Conservation (phyloP, 1,140 invertebrate genomes). For the Zaprionus lachaisei region DNA sequence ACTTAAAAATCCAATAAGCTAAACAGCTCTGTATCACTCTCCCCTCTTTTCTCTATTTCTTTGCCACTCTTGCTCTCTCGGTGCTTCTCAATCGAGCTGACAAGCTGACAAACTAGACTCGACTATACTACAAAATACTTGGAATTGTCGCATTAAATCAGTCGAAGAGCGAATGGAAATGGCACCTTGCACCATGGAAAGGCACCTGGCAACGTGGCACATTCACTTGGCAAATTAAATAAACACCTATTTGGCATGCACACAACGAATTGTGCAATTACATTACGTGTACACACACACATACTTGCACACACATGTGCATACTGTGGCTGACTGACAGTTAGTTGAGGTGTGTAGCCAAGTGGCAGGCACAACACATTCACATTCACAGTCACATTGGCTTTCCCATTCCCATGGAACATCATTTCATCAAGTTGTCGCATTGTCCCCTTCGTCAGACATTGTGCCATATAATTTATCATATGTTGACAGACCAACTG, state of each 20-base stretch:
- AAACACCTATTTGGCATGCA: slow-evolving; percentile 77
- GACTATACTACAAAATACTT: slow-evolving; percentile 38
- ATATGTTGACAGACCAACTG: slow-evolving; percentile 70
- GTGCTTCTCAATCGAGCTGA: background rate
- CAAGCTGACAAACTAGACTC: slow-evolving; percentile 1
- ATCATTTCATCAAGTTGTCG: slow-evolving; percentile 52
- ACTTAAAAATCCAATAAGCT: background rate
- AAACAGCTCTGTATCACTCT: background rate
- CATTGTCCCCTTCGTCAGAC: slow-evolving; percentile 38
- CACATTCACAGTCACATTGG: slow-evolving; percentile 31
- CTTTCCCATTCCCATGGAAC: slow-evolving; percentile 63
- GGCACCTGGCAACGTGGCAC: slow-evolving; percentile 14
- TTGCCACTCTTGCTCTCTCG: background rate
- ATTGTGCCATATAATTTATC: slow-evolving; percentile 62
- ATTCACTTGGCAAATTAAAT: slow-evolving; percentile 73
- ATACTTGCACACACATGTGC: slow-evolving; percentile 7
- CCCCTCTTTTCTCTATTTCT: background rate
- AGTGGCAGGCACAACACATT: slow-evolving; percentile 4
- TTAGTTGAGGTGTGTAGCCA: slow-evolving; percentile 16
- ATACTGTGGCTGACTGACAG: background rate
- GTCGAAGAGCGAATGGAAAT: slow-evolving; percentile 47
- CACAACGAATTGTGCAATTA: slow-evolving; percentile 74
- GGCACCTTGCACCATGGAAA: slow-evolving; percentile 4
- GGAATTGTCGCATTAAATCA: slow-evolving; percentile 71
- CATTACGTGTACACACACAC: slow-evolving; percentile 50